phyloP scores from a whole-genome alignment of 1,140 invertebrate genomes.

The Acyrthosiphon pisum region DNA sequence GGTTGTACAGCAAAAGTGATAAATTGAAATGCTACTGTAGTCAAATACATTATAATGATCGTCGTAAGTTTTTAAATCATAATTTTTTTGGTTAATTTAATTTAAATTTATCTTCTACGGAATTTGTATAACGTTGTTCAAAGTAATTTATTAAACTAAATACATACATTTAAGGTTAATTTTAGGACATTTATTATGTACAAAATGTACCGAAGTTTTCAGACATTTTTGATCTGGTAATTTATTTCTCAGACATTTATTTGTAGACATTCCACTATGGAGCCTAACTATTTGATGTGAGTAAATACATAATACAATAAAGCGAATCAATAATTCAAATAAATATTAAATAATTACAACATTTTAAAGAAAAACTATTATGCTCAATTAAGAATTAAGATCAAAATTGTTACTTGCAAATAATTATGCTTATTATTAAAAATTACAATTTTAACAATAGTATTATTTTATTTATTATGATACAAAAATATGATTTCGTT shows the following conservation, averaged over 20 bases:
- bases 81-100: neutral
- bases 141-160: conserved; percentile 1
- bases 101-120: neutral
- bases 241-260: neutral
- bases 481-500: no score
- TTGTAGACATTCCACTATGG: neutral
- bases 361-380: neutral
- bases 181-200: neutral
- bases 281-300: neutral
- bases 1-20: neutral
- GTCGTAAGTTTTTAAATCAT: neutral
- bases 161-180: neutral
- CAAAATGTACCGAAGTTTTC: neutral
- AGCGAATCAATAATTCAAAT: neutral
- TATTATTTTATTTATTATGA: no score
- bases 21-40: neutral
- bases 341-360: neutral
- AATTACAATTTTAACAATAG: no score
- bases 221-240: neutral
- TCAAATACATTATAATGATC: neutral
- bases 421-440: no score
- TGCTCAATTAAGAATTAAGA: no score
- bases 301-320: conserved; percentile 5
- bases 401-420: neutral
- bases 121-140: neutral